Conservation (phyloP, 2,113 vertebrate species). For the Callorhinus ursinus region DNA sequence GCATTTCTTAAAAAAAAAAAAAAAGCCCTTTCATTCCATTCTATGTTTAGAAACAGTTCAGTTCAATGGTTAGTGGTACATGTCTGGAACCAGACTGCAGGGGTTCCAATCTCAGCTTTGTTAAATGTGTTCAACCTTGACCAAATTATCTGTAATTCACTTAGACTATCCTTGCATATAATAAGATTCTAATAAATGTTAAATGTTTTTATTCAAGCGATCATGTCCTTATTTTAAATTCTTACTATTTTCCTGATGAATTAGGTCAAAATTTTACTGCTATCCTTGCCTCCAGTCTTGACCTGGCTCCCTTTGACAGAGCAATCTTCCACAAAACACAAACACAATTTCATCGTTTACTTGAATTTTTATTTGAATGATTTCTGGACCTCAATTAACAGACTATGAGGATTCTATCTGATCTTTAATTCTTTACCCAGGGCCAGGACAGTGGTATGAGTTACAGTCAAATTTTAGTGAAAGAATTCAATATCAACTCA, state of each 20-base stretch:
- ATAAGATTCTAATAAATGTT: not conserved
- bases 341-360: not conserved
- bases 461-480: not conserved
- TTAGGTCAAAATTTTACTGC: not conserved
- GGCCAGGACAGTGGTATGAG: not conserved
- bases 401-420: not conserved
- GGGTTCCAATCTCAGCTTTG: not conserved
- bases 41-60: not conserved
- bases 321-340: not conserved
- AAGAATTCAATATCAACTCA: not conserved
- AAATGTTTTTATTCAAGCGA: not conserved
- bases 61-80: not conserved
- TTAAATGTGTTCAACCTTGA: not conserved
- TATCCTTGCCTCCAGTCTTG: not conserved
- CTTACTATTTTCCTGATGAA: not conserved
- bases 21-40: not conserved
- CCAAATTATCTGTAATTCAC: not conserved
- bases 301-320: not conserved
- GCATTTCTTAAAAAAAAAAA: not conserved
- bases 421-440: not conserved
- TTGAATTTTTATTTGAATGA: not conserved
- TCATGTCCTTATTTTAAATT: not conserved
- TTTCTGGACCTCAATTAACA: not conserved
- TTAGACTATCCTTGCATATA: not conserved
- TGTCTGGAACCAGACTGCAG: not conserved